These are phyloP conservation scores for Rhopalosiphum nymphaeae DNA, from an alignment of 2,888 invertebrate species.

Conservation along the genomic window DNA sequence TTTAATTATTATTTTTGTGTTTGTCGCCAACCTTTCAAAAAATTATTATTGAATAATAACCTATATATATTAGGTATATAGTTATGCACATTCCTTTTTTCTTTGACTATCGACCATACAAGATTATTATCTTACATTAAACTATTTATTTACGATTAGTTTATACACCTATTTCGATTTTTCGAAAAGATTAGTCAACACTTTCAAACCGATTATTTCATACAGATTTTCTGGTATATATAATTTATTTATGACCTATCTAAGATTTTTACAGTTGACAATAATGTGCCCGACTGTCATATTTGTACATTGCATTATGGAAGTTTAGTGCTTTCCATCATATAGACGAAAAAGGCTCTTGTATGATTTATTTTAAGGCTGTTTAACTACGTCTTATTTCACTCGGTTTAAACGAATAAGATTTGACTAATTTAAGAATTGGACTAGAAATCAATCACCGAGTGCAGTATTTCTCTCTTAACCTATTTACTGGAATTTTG, in stretches of 20 bases:
- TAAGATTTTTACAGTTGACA: not conserved
- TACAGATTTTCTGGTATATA: not conserved
- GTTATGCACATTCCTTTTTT: not conserved
- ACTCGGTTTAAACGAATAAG: not conserved
- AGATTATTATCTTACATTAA: not conserved
- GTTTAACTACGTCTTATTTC: not conserved
- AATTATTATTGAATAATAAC: no score
- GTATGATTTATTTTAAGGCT: not conserved
- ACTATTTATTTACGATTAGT: not conserved
- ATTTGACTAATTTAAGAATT: not conserved
- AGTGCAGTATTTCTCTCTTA: not conserved
- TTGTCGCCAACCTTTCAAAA: no score
- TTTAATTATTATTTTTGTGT: no score
- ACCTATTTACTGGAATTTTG: not conserved
- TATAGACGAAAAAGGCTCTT: not conserved
- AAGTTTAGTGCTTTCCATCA: not conserved
- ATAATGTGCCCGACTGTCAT: not conserved
- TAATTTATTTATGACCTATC: not conserved
- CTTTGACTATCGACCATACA: not conserved
- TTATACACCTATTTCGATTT: not conserved
- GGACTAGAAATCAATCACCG: not conserved
- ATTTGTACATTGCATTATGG: not conserved
- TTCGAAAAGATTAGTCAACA: not conserved
- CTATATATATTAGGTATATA: not conserved
- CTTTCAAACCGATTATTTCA: not conserved